Base-by-base conservation (phyloP, 2,797 vertebrate species). In the Peromyscus nudipes region DNA sequence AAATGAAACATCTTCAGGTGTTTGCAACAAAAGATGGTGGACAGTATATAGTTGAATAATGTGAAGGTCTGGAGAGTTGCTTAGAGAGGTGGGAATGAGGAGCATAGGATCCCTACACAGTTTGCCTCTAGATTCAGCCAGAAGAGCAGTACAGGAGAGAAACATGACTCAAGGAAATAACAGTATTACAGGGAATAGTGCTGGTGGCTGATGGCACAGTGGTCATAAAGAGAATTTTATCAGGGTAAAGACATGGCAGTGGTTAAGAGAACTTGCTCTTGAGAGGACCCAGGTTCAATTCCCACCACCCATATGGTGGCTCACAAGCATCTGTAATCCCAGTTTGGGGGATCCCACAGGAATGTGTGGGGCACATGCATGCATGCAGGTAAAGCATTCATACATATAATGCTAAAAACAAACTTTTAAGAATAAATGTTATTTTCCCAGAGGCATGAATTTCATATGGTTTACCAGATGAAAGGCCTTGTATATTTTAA, bases 151-250 rank as follows among this genome's bases (percentile, higher is more conserved):
- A 0, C 17, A 25, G 43, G 52, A 65, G 29, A 73, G 52, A 89
- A 86, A 46, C 31, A 31, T 57, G 84, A 40, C 43, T 34, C 77
- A 49, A 64, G 29, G 27, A 17, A 4, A 27, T 71, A 43, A 73
- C 76, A 86, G 12, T 46, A 31, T 6, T 71, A 55, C 11, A 57
- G 4, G 11, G 12, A 14, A 62, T 76, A 87, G 67, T 87, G 62
- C 69, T 77, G 31, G 34, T 65, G 60, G 43, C 60, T 73, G 27
- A 31, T 87, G 64, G 40, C 69, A 83, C 69, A 49, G 27, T 82
- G 25, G 19, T 93, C 94, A 55, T 80, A 55, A 85, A 34, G 55
- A 64, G 77, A 95, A 67, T 43, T 79, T 31, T 91, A 23, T 95
- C 64, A 69, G 84, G 13, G 46, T 69, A 25, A n/a, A 27, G 13